phyloP scores from a whole-genome alignment of 2,888 invertebrate species.

The Melanostoma mellinum region DNA sequence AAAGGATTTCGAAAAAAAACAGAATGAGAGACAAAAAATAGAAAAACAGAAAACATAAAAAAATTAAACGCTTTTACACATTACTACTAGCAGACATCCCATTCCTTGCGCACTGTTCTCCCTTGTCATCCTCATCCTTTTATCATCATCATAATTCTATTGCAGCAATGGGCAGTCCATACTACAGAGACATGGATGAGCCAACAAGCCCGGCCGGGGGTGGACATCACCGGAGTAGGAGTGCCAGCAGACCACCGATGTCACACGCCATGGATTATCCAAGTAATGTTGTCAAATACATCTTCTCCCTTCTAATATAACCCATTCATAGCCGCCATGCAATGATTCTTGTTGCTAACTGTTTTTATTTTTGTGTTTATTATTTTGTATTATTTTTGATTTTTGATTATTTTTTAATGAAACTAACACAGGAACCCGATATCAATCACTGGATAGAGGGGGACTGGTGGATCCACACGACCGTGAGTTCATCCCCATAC shows the following conservation, averaged over 20 bases:
- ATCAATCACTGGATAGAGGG: slow-evolving; percentile 89
- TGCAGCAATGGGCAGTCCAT: slow-evolving; percentile 85
- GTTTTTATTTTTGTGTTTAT: slow-evolving; percentile 9
- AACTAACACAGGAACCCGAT: slow-evolving; percentile 81
- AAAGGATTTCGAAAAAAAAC: slow-evolving; percentile 72
- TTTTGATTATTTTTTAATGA: slow-evolving; percentile 4
- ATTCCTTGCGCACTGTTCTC: slow-evolving; percentile 78
- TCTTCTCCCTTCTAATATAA: not conserved
- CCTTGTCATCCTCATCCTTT: slow-evolving; percentile 80
- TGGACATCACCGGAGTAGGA: slow-evolving; percentile 91
- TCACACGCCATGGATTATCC: slow-evolving; percentile 84
- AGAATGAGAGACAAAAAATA: slow-evolving; percentile 44
- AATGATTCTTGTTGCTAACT: slow-evolving; percentile 5
- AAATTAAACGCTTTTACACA: slow-evolving; percentile 70
- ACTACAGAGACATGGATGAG: slow-evolving; percentile 90
- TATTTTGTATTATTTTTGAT: slow-evolving; percentile 1
- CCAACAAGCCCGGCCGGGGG: slow-evolving; percentile 93
- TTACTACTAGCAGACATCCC: slow-evolving; percentile 72
- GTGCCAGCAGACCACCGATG: slow-evolving; percentile 89
- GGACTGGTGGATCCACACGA: slow-evolving; percentile 89
- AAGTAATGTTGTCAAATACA: slow-evolving; percentile 79
- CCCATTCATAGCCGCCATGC: slow-evolving; percentile 17
- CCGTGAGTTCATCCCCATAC: slow-evolving; percentile 93
- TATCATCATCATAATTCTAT: slow-evolving; percentile 83
- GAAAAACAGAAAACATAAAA: slow-evolving; percentile 52